Conservation (phyloP, 2,888 invertebrate species). For the Allolobophora icterica region DNA sequence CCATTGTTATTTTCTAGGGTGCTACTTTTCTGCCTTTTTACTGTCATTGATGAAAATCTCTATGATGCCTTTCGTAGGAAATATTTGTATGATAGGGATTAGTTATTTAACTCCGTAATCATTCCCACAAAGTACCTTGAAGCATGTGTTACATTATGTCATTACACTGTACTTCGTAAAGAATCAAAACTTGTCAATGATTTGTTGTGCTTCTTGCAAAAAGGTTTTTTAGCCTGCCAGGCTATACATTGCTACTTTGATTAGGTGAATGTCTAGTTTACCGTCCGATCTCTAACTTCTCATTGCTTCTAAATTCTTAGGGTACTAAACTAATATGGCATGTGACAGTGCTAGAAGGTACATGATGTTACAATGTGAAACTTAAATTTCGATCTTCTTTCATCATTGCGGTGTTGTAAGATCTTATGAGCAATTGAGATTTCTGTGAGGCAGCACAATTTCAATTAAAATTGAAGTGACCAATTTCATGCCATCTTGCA, state of each 20-base stretch:
- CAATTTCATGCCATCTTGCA: not conserved
- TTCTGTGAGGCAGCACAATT: not conserved
- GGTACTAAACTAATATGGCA: not conserved
- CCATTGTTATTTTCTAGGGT: not conserved
- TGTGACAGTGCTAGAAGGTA: not conserved
- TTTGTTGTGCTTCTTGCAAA: not conserved
- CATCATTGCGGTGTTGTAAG: not conserved
- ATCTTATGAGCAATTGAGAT: not conserved
- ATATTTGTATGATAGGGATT: not conserved
- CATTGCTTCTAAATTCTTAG: no score
- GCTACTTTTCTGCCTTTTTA: not conserved
- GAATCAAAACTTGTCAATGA: not conserved
- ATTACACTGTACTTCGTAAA: not conserved
- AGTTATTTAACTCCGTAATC: not conserved
- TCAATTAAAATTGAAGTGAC: not conserved
- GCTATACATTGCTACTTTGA: not conserved
- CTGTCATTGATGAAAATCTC: not conserved
- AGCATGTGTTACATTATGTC: not conserved
- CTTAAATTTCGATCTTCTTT: not conserved
- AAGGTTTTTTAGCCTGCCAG: no score
- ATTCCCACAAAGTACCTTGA: not conserved
- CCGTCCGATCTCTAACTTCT: no score
- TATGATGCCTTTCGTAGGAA: not conserved
- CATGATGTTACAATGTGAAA: not conserved
- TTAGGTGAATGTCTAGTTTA: no score